Base-by-base conservation (phyloP, 2,797 vertebrate genomes). In the Meda fulgida region DNA sequence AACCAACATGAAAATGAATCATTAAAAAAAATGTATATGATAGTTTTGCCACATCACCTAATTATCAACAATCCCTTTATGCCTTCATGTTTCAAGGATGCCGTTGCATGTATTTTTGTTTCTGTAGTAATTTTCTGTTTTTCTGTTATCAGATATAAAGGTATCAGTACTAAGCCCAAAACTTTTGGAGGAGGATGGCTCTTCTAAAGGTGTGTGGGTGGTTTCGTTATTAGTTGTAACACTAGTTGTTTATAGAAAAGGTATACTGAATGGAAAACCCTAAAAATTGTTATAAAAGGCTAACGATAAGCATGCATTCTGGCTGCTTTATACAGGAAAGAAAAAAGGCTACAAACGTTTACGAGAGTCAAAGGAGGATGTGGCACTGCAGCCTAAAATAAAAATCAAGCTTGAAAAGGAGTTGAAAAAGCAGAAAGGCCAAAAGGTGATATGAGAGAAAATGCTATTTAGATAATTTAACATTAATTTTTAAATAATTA, bases 341-440 rank as follows among this genome's bases (percentile, higher is more conserved):
- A 95, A 95, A 94, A 94, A 92, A 85, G 88, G 90, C 91, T 43
- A 92, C 87, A 93, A 94, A 91, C 94, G 93, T 91, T 90, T 91
- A 83, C 93, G 91, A 8, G 89, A 91, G 72, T 70, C 90, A 3
- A 92, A 92, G 53, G 95, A 95, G 71, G 89, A 88, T 1, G 87
- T 89, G 10, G 89, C 80, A 0, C 88, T 86, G 60, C 92, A 91
- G 67, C 90, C 93, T 1, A 94, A 91, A 58, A 95, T 91, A 85
- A 94, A 90, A 82, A 89, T 85, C 40, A 95, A 85, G 89, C 83
- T 81, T 0, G 87, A 36, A 43, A 93, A 92, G 84, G 88, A 85
- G 13, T 31, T 87, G 34, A 92, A 91, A 11, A 91, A 87, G 29
- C 81, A 88, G 3, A 88, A 88, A 91, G 93, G 34, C 16, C 58